Evolutionary conservation across 1,140 invertebrate species (phyloP).

Genomic region (Antheraea pernyi): DNA sequence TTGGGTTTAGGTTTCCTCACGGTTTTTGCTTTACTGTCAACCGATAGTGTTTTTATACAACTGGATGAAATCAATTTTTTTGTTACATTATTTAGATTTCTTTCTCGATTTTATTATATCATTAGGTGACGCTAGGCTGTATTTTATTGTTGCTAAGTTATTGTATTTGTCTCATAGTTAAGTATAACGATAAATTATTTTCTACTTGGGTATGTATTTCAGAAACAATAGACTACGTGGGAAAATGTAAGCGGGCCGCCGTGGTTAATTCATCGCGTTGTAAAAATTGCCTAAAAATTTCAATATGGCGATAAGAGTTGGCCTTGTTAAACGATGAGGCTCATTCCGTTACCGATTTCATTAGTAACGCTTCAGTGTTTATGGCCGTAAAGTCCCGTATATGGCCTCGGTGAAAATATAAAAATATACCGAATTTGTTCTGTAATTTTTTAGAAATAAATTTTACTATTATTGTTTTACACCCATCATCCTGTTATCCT

Average conservation of each 20-base stretch:
- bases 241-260: neutral
- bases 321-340: conserved; percentile 39
- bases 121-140: no score
- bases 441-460: no score
- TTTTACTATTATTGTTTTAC: no score
- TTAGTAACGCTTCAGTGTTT: conserved; percentile 35
- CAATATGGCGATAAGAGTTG: conserved; percentile 26
- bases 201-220: neutral
- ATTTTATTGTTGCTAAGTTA: no score
- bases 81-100: no score
- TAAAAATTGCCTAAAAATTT: conserved; percentile 5
- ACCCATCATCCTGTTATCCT: no score
- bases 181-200: neutral
- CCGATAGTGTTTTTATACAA: no score
- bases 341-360: conserved; percentile 35
- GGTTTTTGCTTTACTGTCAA: no score
- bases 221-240: neutral
- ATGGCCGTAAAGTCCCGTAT: conserved; percentile 5
- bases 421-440: no score
- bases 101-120: no score
- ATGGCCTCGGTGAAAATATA: conserved; percentile 7
- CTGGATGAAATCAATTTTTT: no score
- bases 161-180: neutral
- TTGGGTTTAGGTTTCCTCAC: no score
- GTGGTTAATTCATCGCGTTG: neutral